A percentile compares a stretch with the other conserved stretches of the same genome.
These are phyloP conservation scores for Anableps anableps DNA, from an alignment of 2,797 vertebrate genomes.

Conservation along the genomic window DNA sequence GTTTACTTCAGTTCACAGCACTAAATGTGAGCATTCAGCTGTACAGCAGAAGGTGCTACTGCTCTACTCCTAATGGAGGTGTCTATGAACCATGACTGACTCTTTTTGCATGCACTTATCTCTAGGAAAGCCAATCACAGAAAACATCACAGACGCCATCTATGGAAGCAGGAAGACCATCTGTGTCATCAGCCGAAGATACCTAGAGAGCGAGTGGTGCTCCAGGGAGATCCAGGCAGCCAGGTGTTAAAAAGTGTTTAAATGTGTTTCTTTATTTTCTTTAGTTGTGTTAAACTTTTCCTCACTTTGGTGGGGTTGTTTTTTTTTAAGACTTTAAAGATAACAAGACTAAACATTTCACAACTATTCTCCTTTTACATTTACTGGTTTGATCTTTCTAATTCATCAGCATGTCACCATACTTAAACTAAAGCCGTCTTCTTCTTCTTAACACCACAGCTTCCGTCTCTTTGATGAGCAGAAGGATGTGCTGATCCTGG, in stretches of 20 bases:
- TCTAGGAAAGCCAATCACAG: conserved; percentile 76
- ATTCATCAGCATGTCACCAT: background rate
- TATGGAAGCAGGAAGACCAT: conserved; percentile 84
- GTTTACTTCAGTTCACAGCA: too few relatives aligned
- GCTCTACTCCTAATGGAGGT: too few relatives aligned
- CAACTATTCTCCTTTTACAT: background rate
- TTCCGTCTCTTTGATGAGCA: conserved; percentile 83
- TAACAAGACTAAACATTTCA: background rate
- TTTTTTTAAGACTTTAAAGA: background rate
- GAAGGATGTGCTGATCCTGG: conserved; percentile 79
- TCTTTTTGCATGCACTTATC: background rate
- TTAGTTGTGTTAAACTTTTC: background rate
- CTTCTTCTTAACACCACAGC: background rate
- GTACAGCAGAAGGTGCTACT: background rate
- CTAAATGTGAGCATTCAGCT: too few relatives aligned
- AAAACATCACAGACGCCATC: conserved; percentile 83
- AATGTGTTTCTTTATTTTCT: background rate
- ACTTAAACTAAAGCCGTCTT: background rate
- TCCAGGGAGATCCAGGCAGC: conserved; percentile 82
- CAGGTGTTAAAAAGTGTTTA: conserved; percentile 49
- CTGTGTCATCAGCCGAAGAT: conserved; percentile 78
- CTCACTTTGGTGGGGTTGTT: background rate
- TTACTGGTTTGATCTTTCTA: background rate
- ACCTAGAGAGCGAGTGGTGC: conserved; percentile 83
- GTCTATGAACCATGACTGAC: background rate